Conservation (phyloP, 2,797 vertebrate species). For the Myotis myotis region DNA sequence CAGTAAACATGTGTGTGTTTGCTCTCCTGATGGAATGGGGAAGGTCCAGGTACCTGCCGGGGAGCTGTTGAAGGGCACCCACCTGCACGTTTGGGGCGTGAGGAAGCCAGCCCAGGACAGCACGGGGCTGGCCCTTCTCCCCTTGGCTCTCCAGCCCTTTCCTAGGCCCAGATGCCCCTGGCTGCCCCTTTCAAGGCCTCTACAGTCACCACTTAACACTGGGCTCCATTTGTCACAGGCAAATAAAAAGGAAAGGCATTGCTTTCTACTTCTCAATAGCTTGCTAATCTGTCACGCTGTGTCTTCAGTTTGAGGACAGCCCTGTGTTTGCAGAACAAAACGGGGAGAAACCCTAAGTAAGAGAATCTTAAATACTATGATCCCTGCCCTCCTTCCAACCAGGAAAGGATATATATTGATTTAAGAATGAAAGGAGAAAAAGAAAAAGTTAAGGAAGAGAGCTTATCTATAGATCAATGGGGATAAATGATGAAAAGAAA, state of each 20-base stretch:
- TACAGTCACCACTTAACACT: neutral
- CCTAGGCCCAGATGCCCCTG: neutral
- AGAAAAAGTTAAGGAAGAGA: neutral
- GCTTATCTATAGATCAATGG: slow-evolving; percentile 49
- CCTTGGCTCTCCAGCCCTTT: neutral
- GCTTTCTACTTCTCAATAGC: neutral
- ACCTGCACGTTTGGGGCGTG: neutral
- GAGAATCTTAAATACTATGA: neutral
- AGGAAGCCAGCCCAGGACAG: neutral
- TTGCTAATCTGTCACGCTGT: neutral
- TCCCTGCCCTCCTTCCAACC: neutral
- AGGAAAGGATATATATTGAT: neutral
- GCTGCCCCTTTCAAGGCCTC: neutral
- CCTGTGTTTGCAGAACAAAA: neutral
- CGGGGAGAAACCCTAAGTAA: neutral
- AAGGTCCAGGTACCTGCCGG: neutral
- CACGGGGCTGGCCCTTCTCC: neutral
- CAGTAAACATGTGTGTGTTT: neutral
- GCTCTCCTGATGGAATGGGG: neutral
- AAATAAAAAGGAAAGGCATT: neutral
- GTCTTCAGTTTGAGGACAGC: neutral
- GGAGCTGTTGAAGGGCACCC: neutral
- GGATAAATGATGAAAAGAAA: slow-evolving; percentile 63
- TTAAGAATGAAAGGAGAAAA: slow-evolving; percentile 33
- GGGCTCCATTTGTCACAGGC: neutral